phyloP scores from a whole-genome alignment of 2,797 vertebrate genomes.

The Poecilia picta region DNA sequence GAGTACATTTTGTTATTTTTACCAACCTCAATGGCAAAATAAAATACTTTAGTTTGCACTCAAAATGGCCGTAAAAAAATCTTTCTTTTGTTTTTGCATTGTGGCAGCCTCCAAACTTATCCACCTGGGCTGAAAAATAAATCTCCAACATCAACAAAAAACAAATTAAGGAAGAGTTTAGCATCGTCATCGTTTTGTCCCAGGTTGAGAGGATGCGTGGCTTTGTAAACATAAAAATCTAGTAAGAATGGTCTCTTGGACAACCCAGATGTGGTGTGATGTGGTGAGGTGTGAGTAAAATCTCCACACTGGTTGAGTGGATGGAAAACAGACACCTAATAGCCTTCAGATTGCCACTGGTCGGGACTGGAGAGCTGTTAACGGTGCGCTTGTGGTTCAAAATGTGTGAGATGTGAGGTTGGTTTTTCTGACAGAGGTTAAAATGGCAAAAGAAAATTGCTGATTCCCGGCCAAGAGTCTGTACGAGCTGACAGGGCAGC shows the following conservation, averaged over 20 bases:
- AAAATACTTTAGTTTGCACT: neutral
- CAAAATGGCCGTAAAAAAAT: no score
- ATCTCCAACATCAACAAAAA: no score
- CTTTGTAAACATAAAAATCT: neutral
- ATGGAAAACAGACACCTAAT: conserved; percentile 14
- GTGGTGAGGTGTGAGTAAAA: neutral
- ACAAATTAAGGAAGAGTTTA: no score
- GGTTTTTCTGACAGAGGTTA: conserved; percentile 35
- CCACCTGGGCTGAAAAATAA: neutral
- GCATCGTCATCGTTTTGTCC: neutral
- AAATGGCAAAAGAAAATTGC: conserved; percentile 61
- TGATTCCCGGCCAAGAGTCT: conserved; percentile 55
- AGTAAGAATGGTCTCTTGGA: neutral
- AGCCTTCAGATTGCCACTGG: conserved; percentile 22
- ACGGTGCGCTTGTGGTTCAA: conserved; percentile 36
- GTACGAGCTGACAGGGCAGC: conserved; percentile 48
- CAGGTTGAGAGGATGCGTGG: neutral
- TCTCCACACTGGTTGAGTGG: neutral
- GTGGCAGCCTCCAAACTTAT: neutral
- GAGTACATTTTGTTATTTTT: no score
- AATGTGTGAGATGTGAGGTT: conserved; percentile 37
- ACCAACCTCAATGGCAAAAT: neutral
- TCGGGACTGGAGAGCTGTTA: conserved; percentile 19
- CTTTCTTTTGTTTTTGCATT: neutral
- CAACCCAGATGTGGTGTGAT: neutral